phyloP scores from a whole-genome alignment of 2,888 invertebrate genomes.

The Proisotoma minuta region DNA sequence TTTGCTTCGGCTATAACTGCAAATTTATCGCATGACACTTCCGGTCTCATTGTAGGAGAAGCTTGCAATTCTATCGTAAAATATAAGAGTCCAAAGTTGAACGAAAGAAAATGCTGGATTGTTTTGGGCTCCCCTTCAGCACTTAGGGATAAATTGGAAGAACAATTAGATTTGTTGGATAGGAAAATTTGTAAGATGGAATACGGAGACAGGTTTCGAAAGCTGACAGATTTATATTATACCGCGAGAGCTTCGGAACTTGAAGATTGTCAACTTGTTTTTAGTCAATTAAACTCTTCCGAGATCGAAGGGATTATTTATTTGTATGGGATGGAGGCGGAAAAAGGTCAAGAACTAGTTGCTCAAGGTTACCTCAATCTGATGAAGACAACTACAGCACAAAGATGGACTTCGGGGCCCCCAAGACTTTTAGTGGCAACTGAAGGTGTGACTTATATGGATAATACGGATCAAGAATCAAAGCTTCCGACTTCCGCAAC shows the following conservation, averaged over 20 bases:
- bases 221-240: background rate
- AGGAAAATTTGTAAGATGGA: background rate
- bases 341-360: background rate
- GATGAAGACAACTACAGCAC: background rate
- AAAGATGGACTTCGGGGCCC: background rate
- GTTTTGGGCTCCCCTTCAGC: background rate
- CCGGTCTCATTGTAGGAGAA: background rate
- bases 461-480: background rate
- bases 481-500: background rate
- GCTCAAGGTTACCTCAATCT: background rate
- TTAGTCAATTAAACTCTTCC: background rate
- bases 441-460: background rate
- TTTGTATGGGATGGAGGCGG: background rate
- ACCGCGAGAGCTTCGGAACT: background rate
- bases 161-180: background rate
- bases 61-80: background rate
- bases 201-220: background rate
- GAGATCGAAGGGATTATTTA: constrained; percentile 6
- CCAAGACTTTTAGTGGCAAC: constrained; percentile 11
- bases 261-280: background rate
- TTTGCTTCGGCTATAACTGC: background rate
- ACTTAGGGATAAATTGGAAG: background rate
- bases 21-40: background rate
- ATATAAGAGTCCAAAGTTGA: background rate
- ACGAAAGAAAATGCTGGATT: background rate